These are phyloP conservation scores for Leptogaster cylindrica DNA, from an alignment of 2,888 invertebrate genomes.

Conservation along the genomic window DNA sequence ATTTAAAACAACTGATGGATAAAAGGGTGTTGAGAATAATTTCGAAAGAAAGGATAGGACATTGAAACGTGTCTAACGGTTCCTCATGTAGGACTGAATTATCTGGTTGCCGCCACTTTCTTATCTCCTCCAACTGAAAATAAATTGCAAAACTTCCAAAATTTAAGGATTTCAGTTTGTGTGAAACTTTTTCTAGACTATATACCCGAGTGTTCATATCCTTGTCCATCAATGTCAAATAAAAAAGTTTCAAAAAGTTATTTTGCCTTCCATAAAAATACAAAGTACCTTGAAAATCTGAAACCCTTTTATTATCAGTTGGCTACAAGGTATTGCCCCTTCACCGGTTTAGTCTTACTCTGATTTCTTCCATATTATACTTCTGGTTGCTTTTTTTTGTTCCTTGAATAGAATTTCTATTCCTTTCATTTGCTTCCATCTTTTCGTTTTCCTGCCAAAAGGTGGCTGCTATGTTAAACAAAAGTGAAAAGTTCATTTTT, in stretches of 20 bases:
- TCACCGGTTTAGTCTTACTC: neutral
- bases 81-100: neutral
- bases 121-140: conserved; percentile 22
- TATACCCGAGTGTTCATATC: conserved; percentile 35
- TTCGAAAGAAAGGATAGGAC: neutral
- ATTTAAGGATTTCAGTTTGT: conserved; percentile 9
- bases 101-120: conserved; percentile 1
- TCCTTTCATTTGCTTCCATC: neutral
- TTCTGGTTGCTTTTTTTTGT: no score
- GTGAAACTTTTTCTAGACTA: conserved; percentile 20
- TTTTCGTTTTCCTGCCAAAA: neutral
- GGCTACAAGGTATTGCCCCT: conserved; percentile 14
- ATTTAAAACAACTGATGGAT: no score
- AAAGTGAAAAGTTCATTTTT: conserved; percentile 12
- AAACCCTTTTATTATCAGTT: conserved; percentile 38
- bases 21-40: neutral
- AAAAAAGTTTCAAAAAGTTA: conserved; percentile 38
- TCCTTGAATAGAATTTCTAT: conserved; percentile 5
- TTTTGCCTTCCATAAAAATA: conserved; percentile 9
- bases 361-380: no score
- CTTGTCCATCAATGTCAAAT: conserved; percentile 42
- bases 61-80: neutral
- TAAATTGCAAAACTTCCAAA: conserved; percentile 32
- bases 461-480: conserved; percentile 7
- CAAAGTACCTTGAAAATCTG: neutral